Percentiles rank a stretch among this genome's conserved stretches.
Evolutionary conservation across 2,797 vertebrate species (phyloP).

Genomic region (Lateolabrax maculatus): DNA sequence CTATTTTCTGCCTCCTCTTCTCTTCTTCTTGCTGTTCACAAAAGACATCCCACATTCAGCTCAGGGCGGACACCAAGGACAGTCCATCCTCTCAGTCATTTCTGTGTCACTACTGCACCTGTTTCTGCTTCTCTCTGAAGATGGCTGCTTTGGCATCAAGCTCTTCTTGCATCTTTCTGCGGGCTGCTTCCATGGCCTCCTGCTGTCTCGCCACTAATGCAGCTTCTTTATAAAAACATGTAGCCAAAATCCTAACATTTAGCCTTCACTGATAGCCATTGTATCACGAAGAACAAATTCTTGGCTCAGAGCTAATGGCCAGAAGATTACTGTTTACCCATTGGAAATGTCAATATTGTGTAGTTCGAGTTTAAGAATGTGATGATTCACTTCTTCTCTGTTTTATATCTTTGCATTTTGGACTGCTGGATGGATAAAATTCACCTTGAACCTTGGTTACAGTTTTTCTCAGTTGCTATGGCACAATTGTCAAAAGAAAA

Average conservation of each 20-base stretch:
- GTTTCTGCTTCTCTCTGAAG: constrained; percentile 91
- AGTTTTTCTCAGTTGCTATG: no score
- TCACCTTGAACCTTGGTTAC: no score
- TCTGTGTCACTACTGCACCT: constrained; percentile 76
- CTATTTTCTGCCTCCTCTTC: constrained; percentile 92
- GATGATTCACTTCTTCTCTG: no score
- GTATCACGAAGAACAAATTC: not conserved
- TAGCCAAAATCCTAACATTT: not conserved
- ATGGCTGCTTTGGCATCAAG: constrained; percentile 89
- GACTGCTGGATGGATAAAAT: no score
- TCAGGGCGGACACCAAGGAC: not conserved
- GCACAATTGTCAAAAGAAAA: no score
- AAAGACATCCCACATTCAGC: not conserved
- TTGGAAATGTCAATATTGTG: no score
- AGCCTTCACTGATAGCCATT: not conserved
- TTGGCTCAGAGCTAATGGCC: not conserved
- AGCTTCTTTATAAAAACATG: constrained; percentile 67
- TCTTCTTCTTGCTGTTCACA: constrained; percentile 91
- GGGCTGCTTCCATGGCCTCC: constrained; percentile 91
- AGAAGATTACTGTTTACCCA: no score
- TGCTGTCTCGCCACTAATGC: constrained; percentile 85
- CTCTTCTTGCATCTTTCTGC: constrained; percentile 92
- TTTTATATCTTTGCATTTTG: no score
- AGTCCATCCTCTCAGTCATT: not conserved
- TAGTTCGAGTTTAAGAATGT: not conserved